phyloP scores from a whole-genome alignment of 2,888 invertebrate species.

The Lissonota sp. region DNA sequence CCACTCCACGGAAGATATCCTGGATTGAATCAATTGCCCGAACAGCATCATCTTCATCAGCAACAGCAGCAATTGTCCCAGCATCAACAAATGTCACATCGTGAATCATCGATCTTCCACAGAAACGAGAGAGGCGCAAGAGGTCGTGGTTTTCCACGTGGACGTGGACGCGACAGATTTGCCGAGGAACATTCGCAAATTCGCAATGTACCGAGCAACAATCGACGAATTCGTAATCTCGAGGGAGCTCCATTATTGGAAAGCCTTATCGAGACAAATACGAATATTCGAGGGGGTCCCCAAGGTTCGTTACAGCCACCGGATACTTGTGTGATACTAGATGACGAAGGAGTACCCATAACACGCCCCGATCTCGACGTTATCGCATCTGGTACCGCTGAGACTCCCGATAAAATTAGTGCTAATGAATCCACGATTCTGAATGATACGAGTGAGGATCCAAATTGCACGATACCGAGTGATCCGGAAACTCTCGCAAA shows the following conservation, averaged over 20 bases:
- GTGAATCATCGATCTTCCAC: slow-evolving; percentile 72
- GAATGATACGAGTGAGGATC: slow-evolving; percentile 28
- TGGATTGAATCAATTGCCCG: slow-evolving; percentile 48
- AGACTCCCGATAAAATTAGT: slow-evolving; percentile 7
- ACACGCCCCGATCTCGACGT: slow-evolving; percentile 69
- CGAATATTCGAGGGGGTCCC: slow-evolving; percentile 69
- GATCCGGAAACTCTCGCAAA: neutral
- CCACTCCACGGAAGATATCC: slow-evolving; percentile 71
- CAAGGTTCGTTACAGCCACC: slow-evolving; percentile 71
- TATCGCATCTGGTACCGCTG: neutral
- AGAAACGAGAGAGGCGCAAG: slow-evolving; percentile 74
- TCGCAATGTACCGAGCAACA: slow-evolving; percentile 67
- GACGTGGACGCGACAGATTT: slow-evolving; percentile 76
- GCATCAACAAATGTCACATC: slow-evolving; percentile 72
- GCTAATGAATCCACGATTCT: neutral
- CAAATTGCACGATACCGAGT: slow-evolving; percentile 2
- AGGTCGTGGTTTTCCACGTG: slow-evolving; percentile 74
- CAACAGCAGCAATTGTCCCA: slow-evolving; percentile 73
- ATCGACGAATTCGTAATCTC: slow-evolving; percentile 26
- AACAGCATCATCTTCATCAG: slow-evolving; percentile 61
- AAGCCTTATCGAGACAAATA: neutral
- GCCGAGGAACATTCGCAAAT: slow-evolving; percentile 74
- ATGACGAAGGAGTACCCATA: slow-evolving; percentile 75
- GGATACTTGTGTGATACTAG: slow-evolving; percentile 74
- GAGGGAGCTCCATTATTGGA: slow-evolving; percentile 12